A percentile compares a stretch with the other conserved stretches of the same genome.
These are phyloP conservation scores for Python bivittatus DNA, from an alignment of 2,113 vertebrate genomes.

Conservation along the genomic window DNA sequence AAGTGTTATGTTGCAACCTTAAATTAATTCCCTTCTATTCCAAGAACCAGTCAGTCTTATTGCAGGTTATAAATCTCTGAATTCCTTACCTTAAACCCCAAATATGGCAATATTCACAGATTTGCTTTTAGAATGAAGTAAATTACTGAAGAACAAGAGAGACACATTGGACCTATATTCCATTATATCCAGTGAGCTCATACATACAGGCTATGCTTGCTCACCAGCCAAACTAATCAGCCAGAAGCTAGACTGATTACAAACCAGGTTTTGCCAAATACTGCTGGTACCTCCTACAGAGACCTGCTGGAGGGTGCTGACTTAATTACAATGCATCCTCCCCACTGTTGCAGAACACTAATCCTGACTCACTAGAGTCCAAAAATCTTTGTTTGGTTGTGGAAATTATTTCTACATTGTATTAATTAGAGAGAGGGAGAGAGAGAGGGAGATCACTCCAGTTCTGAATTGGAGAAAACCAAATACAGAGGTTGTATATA, in stretches of 20 bases:
- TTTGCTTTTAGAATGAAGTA: slow-evolving; percentile 39
- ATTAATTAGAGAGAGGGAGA: background rate
- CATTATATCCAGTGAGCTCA: slow-evolving; percentile 42
- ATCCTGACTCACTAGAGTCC: slow-evolving; percentile 51
- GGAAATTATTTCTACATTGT: slow-evolving; percentile 40
- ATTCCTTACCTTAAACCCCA: background rate
- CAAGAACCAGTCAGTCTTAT: slow-evolving; percentile 37
- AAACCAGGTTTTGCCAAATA: slow-evolving; percentile 63
- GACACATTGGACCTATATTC: slow-evolving; percentile 33
- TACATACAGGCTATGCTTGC: slow-evolving; percentile 52
- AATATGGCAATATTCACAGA: slow-evolving; percentile 19
- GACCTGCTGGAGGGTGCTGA: slow-evolving; percentile 63
- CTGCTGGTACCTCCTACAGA: slow-evolving; percentile 63
- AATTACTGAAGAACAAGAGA: slow-evolving; percentile 49
- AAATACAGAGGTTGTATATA: background rate
- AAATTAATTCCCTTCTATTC: background rate
- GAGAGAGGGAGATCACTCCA: background rate
- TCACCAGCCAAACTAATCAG: slow-evolving; percentile 63
- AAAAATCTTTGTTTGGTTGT: slow-evolving; percentile 41
- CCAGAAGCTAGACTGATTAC: slow-evolving; percentile 61
- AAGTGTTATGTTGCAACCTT: background rate
- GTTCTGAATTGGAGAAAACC: background rate
- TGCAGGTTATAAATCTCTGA: background rate
- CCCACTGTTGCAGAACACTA: slow-evolving; percentile 56
- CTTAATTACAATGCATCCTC: slow-evolving; percentile 65